A percentile compares a stretch with the other conserved stretches of the same genome.
Conservation (phyloP, 2,888 invertebrate genomes). For the Nysson spinosus region DNA sequence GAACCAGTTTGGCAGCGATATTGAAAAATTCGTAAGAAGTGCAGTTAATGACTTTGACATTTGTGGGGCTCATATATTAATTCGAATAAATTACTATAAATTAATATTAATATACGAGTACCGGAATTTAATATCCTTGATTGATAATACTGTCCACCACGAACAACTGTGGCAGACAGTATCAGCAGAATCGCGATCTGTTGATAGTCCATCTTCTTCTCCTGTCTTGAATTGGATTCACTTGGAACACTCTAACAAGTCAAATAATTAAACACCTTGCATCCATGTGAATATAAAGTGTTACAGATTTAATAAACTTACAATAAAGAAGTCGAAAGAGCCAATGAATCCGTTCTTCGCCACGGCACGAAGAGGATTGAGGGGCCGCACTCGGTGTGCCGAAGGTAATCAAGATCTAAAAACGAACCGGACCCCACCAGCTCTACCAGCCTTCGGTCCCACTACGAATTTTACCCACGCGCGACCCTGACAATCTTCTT, state of each 20-base stretch:
- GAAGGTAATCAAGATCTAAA: constrained; percentile 32
- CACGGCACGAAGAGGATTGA: constrained; percentile 44
- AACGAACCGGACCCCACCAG: constrained; percentile 38
- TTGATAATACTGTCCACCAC: constrained; percentile 50
- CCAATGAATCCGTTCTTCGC: constrained; percentile 22
- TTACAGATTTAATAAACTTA: too few species aligned
- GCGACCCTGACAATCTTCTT: constrained; percentile 55
- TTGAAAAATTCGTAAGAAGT: too few species aligned
- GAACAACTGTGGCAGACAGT: constrained; percentile 32
- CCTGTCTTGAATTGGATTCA: too few species aligned
- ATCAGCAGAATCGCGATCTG: constrained; percentile 63
- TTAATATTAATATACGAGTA: constrained; percentile 41
- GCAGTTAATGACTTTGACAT: too few species aligned
- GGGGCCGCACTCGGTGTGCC: constrained; percentile 21
- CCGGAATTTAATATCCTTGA: constrained; percentile 59
- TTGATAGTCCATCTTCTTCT: constrained; percentile 52
- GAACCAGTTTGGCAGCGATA: too few species aligned
- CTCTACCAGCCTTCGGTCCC: constrained; percentile 47
- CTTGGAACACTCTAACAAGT: too few species aligned
- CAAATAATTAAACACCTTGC: too few species aligned
- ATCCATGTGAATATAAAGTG: too few species aligned
- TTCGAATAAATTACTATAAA: too few species aligned
- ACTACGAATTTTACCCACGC: constrained; percentile 63
- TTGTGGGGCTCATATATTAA: too few species aligned
- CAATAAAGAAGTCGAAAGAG: too few species aligned